Evolutionary conservation across 2,797 vertebrate species (phyloP).

Genomic region (Streptopelia turtur): DNA sequence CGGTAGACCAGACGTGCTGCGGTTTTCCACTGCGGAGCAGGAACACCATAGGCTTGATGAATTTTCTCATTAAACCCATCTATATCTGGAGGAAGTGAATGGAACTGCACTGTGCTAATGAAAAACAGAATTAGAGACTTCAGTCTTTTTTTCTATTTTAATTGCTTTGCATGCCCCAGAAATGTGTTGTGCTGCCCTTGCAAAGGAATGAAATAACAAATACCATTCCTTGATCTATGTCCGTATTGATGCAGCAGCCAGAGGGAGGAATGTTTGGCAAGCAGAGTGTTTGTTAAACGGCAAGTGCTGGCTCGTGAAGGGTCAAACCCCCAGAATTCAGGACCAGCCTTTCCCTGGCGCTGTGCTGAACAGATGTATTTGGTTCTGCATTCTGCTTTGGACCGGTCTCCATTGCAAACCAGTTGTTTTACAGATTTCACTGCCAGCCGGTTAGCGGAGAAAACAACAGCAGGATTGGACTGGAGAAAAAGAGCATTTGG

Average conservation of each 20-base stretch:
- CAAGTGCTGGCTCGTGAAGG: not conserved
- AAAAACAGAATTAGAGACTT: constrained; percentile 28
- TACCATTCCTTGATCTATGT: not conserved
- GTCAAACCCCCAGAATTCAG: not conserved
- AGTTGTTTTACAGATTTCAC: not conserved
- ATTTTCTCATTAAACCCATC: not conserved
- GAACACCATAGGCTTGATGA: not conserved
- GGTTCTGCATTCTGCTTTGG: not conserved
- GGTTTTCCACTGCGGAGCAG: not conserved
- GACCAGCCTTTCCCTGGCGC: not conserved
- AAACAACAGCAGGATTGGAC: not conserved
- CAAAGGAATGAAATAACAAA: not conserved
- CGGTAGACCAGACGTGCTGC: not conserved
- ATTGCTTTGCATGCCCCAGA: not conserved
- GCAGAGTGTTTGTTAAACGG: not conserved
- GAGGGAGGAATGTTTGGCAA: not conserved
- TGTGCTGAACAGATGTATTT: fast-evolving
- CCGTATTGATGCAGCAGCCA: not conserved
- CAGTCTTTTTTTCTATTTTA: not conserved
- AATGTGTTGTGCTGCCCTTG: not conserved
- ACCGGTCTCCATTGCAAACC: not conserved
- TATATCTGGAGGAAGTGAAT: not conserved
- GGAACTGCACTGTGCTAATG: not conserved
- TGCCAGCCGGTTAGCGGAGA: not conserved
- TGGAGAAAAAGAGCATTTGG: not conserved